Evolutionary conservation across 2,888 invertebrate genomes (phyloP), one percentile per base, ranked within the genome.

Genomic region (Mermis nigrescens): DNA sequence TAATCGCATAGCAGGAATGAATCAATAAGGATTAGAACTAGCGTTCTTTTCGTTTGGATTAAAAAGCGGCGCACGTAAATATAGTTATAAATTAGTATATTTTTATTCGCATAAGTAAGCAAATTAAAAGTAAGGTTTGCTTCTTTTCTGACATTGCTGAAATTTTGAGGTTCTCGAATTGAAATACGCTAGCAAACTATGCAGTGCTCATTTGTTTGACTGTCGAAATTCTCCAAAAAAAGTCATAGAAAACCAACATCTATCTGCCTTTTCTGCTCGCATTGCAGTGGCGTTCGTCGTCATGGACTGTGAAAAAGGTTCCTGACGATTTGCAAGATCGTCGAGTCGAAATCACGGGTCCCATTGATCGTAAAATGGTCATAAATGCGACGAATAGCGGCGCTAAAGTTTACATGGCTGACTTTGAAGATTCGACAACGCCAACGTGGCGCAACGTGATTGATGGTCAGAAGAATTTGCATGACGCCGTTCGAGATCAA

Each of bases 401-500:
- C 31, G 71, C 71, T 28, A 68, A 66, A 28, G 29, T 46, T 26
- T 71, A 70, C 65, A 71, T 71, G 71, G 71, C 71, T 46, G 71
- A 71, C 58, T 71, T 71, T 58, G 71, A 71, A 32, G 83, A 83
- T 74, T 83, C 83, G 0, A 82, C 82, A 69, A 83, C 83, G 63
- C 83, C 83, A 0, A 81, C 81, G 0, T 83, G 83, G 83, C 74
- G 72, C 61, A 83, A 83, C 68, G 82, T 82, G 70, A 74, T 83
- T 31, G 68, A 76, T 27, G 82, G 82, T 3, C 78, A 78, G 61
- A 75, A 80, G 64, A 82, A 83, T 68, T 77, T 83, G 24, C 76
- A 73, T 61, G 72, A 76, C 64, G 80, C 78, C 1, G 79, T 82
- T 1, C 76, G 76, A 22, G 78, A 79, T 7, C 62, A 68, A 31